phyloP scores from a whole-genome alignment of 1,140 invertebrate genomes.

The Globodera rostochiensis region DNA sequence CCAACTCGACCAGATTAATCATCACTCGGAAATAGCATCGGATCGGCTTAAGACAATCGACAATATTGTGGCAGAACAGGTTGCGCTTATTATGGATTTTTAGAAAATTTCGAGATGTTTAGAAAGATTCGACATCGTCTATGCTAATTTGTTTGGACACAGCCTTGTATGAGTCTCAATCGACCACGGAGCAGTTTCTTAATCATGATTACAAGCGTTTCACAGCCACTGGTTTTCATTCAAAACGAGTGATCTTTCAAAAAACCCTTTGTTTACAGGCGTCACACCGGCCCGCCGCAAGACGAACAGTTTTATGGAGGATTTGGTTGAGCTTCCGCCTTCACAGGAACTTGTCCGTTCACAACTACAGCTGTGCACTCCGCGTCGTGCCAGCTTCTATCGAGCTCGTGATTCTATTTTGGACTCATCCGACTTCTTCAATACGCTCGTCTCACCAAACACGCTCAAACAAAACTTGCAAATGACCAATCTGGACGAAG shows the following conservation, averaged over 20 bases:
- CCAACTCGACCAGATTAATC: neutral
- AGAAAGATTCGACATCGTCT: slow-evolving; percentile 10
- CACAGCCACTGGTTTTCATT: slow-evolving; percentile 24
- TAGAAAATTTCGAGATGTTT: neutral
- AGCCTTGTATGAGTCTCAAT: slow-evolving; percentile 35
- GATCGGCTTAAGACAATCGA: neutral
- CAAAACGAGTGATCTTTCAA: neutral
- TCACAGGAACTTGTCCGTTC: slow-evolving; percentile 17
- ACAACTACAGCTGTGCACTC: slow-evolving; percentile 22
- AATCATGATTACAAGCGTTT: slow-evolving; percentile 38
- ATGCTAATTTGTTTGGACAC: neutral
- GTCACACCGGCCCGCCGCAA: slow-evolving; percentile 23
- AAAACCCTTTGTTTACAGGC: slow-evolving; percentile 27
- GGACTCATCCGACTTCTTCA: slow-evolving; percentile 27
- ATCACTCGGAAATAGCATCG: neutral
- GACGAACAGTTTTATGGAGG: slow-evolving; percentile 4
- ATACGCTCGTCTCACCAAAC: slow-evolving; percentile 12
- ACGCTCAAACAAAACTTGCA: slow-evolving; percentile 15
- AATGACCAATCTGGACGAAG: neutral
- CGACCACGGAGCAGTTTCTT: slow-evolving; percentile 36
- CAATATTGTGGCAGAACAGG: neutral
- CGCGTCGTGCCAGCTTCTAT: slow-evolving; percentile 20
- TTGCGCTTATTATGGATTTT: neutral
- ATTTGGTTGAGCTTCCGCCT: slow-evolving; percentile 33
- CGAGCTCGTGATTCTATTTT: slow-evolving; percentile 33